Conservation (phyloP, 2,797 vertebrate genomes). For the Danio aesculapii region DNA sequence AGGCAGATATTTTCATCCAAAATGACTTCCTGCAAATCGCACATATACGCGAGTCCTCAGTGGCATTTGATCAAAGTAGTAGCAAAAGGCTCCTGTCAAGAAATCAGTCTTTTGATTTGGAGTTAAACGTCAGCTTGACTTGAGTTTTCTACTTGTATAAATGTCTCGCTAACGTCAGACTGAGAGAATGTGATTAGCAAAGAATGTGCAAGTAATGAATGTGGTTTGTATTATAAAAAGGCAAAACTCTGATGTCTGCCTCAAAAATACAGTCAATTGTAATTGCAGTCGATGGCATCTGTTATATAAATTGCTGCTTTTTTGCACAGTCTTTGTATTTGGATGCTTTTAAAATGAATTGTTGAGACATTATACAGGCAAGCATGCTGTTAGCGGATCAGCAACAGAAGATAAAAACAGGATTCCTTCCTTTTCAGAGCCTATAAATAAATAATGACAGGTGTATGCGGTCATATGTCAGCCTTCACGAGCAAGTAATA, state of each 20-base stretch:
- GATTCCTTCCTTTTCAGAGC: not conserved
- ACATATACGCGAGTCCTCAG: not conserved
- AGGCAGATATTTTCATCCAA: not conserved
- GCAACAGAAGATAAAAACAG: not conserved
- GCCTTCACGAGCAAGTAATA: not conserved
- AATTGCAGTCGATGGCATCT: not conserved
- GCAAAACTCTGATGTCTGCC: not conserved
- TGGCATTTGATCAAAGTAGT: not conserved
- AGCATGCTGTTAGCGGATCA: not conserved
- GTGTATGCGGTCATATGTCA: conserved; percentile 1
- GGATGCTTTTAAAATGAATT: not conserved
- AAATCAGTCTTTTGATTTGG: not conserved
- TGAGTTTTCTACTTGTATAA: not conserved
- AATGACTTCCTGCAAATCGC: not conserved
- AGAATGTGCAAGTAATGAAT: not conserved
- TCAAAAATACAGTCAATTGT: not conserved
- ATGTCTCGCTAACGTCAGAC: not conserved
- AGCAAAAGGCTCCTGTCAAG: not conserved
- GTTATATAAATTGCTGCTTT: not conserved
- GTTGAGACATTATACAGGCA: not conserved
- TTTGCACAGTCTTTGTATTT: not conserved
- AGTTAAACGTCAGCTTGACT: not conserved
- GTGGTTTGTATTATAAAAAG: not conserved
- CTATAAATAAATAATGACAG: not conserved
- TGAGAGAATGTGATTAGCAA: not conserved